Base-by-base conservation (phyloP, 2,113 vertebrate species). In the Pycnonotus jocosus region DNA sequence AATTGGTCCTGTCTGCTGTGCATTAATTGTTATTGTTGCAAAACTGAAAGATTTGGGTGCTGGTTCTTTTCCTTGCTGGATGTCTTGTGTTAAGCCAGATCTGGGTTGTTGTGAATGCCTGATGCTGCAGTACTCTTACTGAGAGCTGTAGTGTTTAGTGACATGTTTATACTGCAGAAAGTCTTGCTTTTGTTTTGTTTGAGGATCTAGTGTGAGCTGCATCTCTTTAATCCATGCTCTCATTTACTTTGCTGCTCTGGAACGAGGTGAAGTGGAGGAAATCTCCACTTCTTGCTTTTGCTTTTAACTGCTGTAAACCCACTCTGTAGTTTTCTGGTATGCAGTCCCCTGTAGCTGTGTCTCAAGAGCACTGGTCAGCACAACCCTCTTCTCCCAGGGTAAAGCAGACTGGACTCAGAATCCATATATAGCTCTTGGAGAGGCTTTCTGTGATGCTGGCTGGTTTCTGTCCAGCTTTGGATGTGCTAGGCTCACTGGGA, bases 381-480 rank as follows among this genome's bases (percentile, higher is more conserved):
- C 40, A 85, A 13, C 27, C 18, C 8, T 74, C 45, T 92, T 66
- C 68, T 83, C 56, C 64, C 65, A 42, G 74, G 13, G 40, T 31
- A 53, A 93, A 38, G 60, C 2, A 16, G 38, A 25, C 53, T 22
- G 47, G 68, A 20, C 60, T 95, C 69, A 47, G 30, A 88, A 95
- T 88, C 94, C 95, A 93, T 93, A 96, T 95, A 95, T 93, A 97
- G 95, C 76, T 77, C 57, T 93, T 66, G 33, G 65, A 90, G 86
- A 90, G 83, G 20, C 71, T 93, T 91, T 89, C 40, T 28, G 72
- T 93, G 76, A 56, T 88, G 90, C 71, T 93, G 68, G 17, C 73
- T 93, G 82, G 72, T 83, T 90, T 78, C 68, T 95, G 61, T 92
- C 90, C 92, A 88, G 95, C 82, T 96, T 96, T 96, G 85, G 82